These are phyloP conservation scores for Apogon hyalosoma DNA, from an alignment of 2,797 vertebrate genomes.

Conservation along the genomic window DNA sequence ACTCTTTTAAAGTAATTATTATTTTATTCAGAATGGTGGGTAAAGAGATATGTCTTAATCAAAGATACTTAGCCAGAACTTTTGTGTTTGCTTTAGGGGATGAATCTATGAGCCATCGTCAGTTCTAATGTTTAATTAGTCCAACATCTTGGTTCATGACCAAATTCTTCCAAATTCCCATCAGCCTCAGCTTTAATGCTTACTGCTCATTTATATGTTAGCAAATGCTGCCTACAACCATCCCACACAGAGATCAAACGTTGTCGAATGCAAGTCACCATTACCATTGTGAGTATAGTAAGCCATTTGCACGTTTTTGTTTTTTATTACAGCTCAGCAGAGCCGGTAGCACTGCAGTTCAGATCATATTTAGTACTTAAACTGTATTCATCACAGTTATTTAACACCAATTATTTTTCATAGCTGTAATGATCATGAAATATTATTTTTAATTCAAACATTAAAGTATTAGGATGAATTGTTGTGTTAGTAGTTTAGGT, in stretches of 20 bases:
- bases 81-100: background rate
- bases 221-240: no score
- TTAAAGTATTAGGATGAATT: no score
- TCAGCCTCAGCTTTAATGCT: background rate
- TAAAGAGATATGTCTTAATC: slow-evolving; percentile 6
- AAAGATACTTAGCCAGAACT: background rate
- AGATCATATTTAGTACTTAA: no score
- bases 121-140: background rate
- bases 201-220: background rate
- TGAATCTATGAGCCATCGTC: background rate
- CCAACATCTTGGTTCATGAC: background rate
- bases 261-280: background rate
- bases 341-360: no score
- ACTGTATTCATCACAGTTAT: no score
- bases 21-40: background rate
- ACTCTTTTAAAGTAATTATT: slow-evolving; percentile 12
- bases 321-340: no score
- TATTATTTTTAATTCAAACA: no score
- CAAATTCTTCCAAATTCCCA: background rate
- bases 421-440: no score
- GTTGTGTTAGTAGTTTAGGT: no score
- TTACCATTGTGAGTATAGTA: background rate
- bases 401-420: no score
- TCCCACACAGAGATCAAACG: no score
- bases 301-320: background rate